Percentiles rank a stretch among this genome's conserved stretches.
Evolutionary conservation across 2,113 vertebrate genomes (phyloP).

Genomic region (Uria lomvia): DNA sequence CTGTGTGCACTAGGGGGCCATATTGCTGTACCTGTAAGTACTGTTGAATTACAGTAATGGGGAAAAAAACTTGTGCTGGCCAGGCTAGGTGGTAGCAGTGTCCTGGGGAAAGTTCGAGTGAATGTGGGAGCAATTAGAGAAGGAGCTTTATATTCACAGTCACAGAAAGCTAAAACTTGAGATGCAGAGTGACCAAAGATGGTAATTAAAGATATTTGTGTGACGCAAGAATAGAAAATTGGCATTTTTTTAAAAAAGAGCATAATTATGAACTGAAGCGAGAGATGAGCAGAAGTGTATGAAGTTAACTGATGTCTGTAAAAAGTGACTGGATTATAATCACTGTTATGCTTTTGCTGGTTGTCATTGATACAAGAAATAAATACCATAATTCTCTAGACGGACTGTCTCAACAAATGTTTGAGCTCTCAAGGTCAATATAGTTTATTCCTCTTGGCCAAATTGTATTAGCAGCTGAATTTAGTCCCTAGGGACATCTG

Average conservation of each 20-base stretch:
- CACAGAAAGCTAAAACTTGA: not conserved
- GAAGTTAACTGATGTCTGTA: not conserved
- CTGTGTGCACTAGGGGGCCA: not conserved
- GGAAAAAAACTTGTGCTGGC: fast-evolving
- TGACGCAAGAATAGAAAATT: not conserved
- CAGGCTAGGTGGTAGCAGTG: not conserved
- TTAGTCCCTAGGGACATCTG: not conserved
- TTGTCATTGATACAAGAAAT: not conserved
- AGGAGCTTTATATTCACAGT: not conserved
- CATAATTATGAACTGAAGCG: not conserved
- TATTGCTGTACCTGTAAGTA: not conserved
- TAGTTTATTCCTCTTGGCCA: not conserved
- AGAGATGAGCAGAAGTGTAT: not conserved
- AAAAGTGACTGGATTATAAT: not conserved
- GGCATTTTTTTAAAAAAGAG: not conserved
- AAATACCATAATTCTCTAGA: not conserved
- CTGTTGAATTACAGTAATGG: not conserved
- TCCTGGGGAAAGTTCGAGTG: not conserved
- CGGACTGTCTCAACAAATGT: not conserved
- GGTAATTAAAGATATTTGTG: not conserved
- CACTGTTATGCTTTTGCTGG: not conserved
- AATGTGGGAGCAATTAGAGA: not conserved
- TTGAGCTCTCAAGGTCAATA: not conserved
- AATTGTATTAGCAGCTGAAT: not conserved
- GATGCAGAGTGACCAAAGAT: not conserved